Conservation (phyloP, 2,888 invertebrate genomes). For the Nephrotoma guestfalica region DNA sequence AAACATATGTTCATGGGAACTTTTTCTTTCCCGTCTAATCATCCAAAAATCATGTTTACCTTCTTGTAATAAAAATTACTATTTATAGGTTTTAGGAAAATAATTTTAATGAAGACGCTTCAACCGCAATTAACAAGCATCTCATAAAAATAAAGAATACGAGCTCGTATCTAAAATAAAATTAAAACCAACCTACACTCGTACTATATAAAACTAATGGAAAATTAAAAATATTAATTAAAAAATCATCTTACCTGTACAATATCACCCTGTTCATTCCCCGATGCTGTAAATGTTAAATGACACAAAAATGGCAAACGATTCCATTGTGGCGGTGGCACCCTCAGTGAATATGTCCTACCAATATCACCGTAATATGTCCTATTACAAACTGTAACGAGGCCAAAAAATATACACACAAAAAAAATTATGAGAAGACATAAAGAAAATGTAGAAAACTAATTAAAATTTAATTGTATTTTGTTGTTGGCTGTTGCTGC, state of each 20-base stretch:
- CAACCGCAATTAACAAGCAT: too few relatives aligned
- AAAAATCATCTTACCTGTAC: constrained; percentile 47
- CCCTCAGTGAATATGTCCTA: constrained; percentile 62
- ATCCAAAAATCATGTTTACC: too few relatives aligned
- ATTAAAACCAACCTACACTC: background rate
- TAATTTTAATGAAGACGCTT: too few relatives aligned
- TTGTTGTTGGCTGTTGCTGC: background rate
- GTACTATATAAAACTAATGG: background rate
- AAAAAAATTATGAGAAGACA: background rate
- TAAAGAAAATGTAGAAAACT: background rate
- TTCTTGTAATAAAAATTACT: too few relatives aligned
- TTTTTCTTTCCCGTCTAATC: too few relatives aligned
- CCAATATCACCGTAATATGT: constrained; percentile 83
- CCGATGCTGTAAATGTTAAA: constrained; percentile 83
- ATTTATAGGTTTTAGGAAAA: too few relatives aligned
- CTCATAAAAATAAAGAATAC: too few relatives aligned
- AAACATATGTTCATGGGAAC: too few relatives aligned
- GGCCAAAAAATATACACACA: background rate
- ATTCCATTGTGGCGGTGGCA: constrained; percentile 56
- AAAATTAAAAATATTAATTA: background rate
- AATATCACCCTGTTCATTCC: constrained; percentile 74
- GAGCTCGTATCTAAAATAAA: too few relatives aligned
- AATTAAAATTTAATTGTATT: background rate
- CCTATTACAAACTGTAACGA: constrained; percentile 60
- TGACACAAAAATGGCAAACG: constrained; percentile 78